Evolutionary conservation across 2,113 vertebrate species (phyloP).

Genomic region (Climacteris rufus): DNA sequence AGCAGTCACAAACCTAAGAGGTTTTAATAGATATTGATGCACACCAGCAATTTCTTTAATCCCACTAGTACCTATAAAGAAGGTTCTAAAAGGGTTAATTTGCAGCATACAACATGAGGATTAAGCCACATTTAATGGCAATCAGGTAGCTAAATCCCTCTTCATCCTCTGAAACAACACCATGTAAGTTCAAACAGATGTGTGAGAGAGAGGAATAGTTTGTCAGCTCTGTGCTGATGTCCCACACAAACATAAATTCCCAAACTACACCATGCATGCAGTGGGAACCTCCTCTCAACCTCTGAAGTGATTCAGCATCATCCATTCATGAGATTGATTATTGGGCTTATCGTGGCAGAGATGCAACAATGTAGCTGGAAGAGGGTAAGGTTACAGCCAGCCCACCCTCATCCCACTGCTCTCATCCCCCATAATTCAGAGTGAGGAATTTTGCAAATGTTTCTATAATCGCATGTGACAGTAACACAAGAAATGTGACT

Average conservation of each 20-base stretch:
- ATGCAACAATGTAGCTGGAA: constrained; percentile 15
- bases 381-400: not conserved
- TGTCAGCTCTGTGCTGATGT: not conserved
- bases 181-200: constrained; percentile 41
- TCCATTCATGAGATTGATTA: not conserved
- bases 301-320: not conserved
- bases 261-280: not conserved
- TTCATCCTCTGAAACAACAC: constrained; percentile 1
- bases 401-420: not conserved
- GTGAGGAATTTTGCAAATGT: not conserved
- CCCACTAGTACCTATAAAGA: not conserved
- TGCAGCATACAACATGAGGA: not conserved
- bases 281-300: not conserved
- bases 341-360: not conserved
- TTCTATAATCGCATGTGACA: not conserved
- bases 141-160: constrained; percentile 18
- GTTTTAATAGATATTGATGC: not conserved
- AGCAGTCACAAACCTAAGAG: not conserved
- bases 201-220: not conserved
- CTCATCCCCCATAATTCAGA: not conserved
- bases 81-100: constrained; percentile 19
- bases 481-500: not conserved
- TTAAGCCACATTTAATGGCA: constrained; percentile 22
- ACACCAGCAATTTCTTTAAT: not conserved
- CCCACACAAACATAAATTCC: not conserved